Conservation (phyloP, 2,888 invertebrate species). For the Leptinotarsa rubiginosa region DNA sequence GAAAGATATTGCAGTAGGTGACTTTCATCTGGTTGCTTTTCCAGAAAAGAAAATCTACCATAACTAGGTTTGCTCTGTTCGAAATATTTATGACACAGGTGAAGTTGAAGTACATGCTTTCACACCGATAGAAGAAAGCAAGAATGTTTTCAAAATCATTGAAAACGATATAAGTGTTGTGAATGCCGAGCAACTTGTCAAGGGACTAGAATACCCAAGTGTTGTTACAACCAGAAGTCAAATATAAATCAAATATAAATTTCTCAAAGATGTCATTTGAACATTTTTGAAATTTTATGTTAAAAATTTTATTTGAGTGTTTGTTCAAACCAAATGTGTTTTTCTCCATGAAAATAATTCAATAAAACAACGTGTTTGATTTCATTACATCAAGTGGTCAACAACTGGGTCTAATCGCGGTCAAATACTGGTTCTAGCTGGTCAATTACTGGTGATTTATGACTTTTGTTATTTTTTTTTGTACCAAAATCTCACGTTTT, state of each 20-base stretch:
- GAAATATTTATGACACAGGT: slow-evolving; percentile 26
- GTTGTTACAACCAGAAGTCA: slow-evolving; percentile 18
- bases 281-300: not conserved
- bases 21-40: slow-evolving; percentile 15
- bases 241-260: slow-evolving; percentile 27
- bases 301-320: not conserved
- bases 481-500: too few relatives aligned
- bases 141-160: slow-evolving; percentile 24
- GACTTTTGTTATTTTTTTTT: not conserved
- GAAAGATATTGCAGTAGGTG: slow-evolving; percentile 15
- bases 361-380: slow-evolving; percentile 17
- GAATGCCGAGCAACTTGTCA: slow-evolving; percentile 20
- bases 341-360: not conserved
- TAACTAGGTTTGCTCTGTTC: slow-evolving; percentile 26
- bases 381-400: slow-evolving; percentile 22
- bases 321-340: not conserved
- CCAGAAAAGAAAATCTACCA: slow-evolving; percentile 19
- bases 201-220: slow-evolving; percentile 16
- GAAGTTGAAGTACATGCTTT: slow-evolving; percentile 29
- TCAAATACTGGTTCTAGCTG: slow-evolving; percentile 24
- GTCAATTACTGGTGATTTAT: slow-evolving; percentile 24
- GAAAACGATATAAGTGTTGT: slow-evolving; percentile 23
- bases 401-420: slow-evolving; percentile 11
- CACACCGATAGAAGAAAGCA: slow-evolving; percentile 19
- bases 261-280: slow-evolving; percentile 15